Percentiles rank a stretch among this genome's conserved stretches.
Conservation (phyloP, 2,113 vertebrate genomes). For the Hemichromis elongatus region DNA sequence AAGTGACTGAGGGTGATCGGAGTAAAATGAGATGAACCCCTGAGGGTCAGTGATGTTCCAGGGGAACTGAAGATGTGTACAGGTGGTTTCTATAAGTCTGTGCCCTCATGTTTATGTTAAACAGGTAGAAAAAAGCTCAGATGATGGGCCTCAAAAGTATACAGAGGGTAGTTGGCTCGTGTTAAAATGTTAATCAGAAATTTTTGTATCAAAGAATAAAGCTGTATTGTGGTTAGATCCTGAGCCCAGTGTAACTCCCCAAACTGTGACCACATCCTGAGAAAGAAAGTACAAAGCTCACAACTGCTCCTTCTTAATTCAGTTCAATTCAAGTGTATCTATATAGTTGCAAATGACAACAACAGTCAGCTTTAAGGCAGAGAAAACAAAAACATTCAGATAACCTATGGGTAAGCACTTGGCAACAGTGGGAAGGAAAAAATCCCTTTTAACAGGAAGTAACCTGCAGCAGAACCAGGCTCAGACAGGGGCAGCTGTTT, state of each 20-base stretch:
- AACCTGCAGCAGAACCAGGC: neutral
- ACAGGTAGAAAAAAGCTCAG: neutral
- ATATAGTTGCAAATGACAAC: too few species aligned
- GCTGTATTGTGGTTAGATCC: too few species aligned
- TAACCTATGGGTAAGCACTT: neutral
- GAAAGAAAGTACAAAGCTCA: too few species aligned
- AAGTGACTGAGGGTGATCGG: neutral
- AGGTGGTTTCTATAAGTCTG: neutral
- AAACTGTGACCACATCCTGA: too few species aligned
- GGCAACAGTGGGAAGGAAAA: neutral
- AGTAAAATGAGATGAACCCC: neutral
- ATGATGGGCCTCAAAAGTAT: neutral
- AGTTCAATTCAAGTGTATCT: too few species aligned
- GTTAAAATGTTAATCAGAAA: neutral
- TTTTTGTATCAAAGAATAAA: neutral
- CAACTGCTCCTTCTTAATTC: too few species aligned
- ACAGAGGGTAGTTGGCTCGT: neutral
- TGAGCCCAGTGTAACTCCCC: too few species aligned
- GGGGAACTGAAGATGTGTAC: neutral
- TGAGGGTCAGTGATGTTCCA: constrained; percentile 1
- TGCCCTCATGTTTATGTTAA: neutral
- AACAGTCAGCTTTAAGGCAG: too few species aligned
- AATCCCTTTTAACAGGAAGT: neutral
- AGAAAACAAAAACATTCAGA: neutral
- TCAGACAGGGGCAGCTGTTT: neutral